phyloP scores from a whole-genome alignment of 35 echinoderm and acorn worm species.

The Ophioderma brevispina region DNA sequence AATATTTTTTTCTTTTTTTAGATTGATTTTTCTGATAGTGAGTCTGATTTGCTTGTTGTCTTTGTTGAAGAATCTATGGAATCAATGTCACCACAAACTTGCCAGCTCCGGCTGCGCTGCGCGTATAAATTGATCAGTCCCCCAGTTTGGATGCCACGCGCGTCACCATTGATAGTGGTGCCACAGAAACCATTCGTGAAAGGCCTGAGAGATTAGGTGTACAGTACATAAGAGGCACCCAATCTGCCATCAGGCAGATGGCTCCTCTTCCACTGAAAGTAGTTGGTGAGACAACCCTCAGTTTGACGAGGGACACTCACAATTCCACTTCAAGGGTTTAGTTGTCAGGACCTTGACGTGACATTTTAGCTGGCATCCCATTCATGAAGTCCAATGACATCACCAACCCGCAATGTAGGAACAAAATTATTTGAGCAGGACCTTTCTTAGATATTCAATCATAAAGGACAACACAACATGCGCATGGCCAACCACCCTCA shows the following conservation, averaged over 20 bases:
- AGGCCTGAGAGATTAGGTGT: neutral
- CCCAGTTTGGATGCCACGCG: slow-evolving; percentile 5
- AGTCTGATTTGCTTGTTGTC: neutral
- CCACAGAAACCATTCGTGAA: slow-evolving; percentile 2
- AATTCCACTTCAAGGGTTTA: slow-evolving; percentile 49
- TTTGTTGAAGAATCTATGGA: neutral
- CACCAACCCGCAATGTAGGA: neutral
- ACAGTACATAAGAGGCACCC: neutral
- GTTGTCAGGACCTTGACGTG: slow-evolving; percentile 65
- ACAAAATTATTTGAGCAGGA: neutral
- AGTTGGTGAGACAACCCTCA: slow-evolving; percentile 51
- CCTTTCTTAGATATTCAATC: no score
- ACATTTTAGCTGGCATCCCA: slow-evolving; percentile 55
- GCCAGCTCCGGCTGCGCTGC: neutral
- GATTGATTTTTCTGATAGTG: slow-evolving; percentile 2
- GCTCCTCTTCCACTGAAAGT: slow-evolving; percentile 60
- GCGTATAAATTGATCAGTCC: slow-evolving; percentile 23
- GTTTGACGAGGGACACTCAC: slow-evolving; percentile 27
- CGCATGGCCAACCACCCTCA: no score
- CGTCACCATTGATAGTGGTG: slow-evolving; percentile 10
- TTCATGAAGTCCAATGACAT: slow-evolving; percentile 70
- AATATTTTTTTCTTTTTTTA: no score
- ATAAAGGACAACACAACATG: no score
- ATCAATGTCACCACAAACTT: neutral
- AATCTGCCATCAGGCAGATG: slow-evolving; percentile 76